Evolutionary conservation across 2,113 vertebrate genomes (phyloP), one percentile per base, ranked within the genome.

Genomic region (Nibea coibor): DNA sequence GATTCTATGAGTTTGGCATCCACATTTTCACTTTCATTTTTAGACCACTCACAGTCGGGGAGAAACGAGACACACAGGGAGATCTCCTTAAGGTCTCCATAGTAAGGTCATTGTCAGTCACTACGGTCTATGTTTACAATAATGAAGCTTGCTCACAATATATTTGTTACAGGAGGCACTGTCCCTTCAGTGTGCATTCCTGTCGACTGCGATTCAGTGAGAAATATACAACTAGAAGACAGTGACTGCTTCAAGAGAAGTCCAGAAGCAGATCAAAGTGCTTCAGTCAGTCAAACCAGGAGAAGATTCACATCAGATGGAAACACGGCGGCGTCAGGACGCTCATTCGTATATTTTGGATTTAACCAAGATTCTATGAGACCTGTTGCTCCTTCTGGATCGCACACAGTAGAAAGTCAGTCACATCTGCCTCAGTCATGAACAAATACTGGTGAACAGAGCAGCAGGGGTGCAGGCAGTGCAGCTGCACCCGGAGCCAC

Each of bases 401-500:
- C 48, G 62, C 54, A 62, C 56, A 54, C 67, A 81, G 65, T 35
- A 58, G 28, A 43, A 70, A 68, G 17, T 24, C 48, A 63, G 56
- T 68, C 73, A 75, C 72, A 66, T 81, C 57, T 81, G 59, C 62
- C 56, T 59, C 50, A 22, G 35, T 54, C 72, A n/a, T 42, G 43
- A 54, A 70, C 51, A 62, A 70, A 77, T 24, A 53, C 28, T 59
- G 47, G 58, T 51, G 48, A 88, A 53, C 12, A 22, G 35, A 80
- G 56, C 75, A 64, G 75, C 83, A 66, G 82, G 82, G 81, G 51
- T 61, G 19, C 45, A 71, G 58, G 69, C 58, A 56, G 58, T 57
- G 61, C 78, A 82, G 82, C 78, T 82, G 78, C 78, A 78, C 86
- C 78, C 54, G 50, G 28, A 76, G 65, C 81, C 82, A 78, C 78